phyloP scores from a whole-genome alignment of 23 tunicate species.

The Trididemnum clinides region DNA sequence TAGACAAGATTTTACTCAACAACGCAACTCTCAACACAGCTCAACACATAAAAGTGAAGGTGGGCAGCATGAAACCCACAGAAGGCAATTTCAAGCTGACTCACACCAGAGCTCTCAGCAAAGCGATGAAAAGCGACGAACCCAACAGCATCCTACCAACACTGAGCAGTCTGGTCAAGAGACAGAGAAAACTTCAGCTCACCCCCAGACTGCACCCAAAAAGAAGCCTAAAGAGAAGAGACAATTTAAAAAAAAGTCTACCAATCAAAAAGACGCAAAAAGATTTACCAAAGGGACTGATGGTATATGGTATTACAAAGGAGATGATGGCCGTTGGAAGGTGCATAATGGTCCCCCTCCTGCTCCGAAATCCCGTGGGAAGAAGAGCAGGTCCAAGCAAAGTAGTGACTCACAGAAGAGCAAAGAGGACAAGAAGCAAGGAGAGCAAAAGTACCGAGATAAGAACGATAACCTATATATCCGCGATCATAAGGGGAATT shows the following conservation, averaged over 20 bases:
- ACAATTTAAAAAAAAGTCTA: conserved; percentile 8
- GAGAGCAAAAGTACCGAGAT: conserved; percentile 3
- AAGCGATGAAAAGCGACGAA: no score
- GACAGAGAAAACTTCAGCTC: no score
- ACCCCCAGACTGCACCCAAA: neutral
- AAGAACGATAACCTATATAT: conserved; percentile 46
- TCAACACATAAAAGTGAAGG: no score
- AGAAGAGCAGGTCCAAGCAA: neutral
- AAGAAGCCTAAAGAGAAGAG: neutral
- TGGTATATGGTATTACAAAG: conserved; percentile 91
- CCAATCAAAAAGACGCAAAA: conserved; percentile 19
- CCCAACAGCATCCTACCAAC: no score
- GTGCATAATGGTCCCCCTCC: conserved; percentile 46
- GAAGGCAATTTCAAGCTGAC: no score
- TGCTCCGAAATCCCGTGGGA: neutral
- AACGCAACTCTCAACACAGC: no score
- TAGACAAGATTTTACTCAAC: no score
- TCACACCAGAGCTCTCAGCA: no score
- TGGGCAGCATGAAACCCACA: no score
- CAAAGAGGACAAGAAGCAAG: neutral
- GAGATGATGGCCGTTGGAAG: conserved; percentile 68
- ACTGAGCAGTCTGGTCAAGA: no score
- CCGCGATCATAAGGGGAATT: conserved; percentile 64
- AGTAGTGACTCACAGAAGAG: conserved; percentile 14
- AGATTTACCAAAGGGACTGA: conserved; percentile 77